Percentiles rank a stretch among this genome's conserved stretches.
Conservation (phyloP, 2,888 invertebrate species). For the Litoditis marina region DNA sequence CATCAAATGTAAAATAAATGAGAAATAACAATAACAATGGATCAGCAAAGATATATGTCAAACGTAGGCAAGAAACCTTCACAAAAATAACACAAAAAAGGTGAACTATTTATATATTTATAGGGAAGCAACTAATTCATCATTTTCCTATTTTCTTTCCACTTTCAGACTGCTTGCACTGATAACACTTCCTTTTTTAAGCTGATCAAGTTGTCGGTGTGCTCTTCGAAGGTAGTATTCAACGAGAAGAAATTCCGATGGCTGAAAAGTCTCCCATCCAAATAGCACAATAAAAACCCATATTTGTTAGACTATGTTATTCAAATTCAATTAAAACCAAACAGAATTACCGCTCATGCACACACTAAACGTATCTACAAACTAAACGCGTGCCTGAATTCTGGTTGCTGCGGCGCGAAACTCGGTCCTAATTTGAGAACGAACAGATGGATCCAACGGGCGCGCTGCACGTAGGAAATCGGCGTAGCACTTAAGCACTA, state of each 20-base stretch:
- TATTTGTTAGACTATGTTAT: neutral
- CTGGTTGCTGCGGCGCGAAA: constrained; percentile 34
- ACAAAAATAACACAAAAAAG: too few relatives aligned
- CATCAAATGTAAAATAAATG: too few relatives aligned
- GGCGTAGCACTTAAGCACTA: constrained; percentile 41
- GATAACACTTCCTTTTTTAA: constrained; percentile 33
- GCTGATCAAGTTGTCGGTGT: constrained; percentile 34
- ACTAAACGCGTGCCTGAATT: constrained; percentile 3
- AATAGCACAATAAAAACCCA: neutral
- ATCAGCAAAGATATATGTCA: too few relatives aligned
- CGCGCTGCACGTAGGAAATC: constrained; percentile 36
- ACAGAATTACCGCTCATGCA: neutral
- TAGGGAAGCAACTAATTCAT: too few relatives aligned
- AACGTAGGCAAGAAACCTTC: too few relatives aligned
- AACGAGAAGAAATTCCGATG: constrained; percentile 34
- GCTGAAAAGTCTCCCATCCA: constrained; percentile 15
- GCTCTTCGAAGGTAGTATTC: constrained; percentile 43
- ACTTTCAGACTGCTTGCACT: constrained; percentile 1
- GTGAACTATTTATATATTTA: too few relatives aligned
- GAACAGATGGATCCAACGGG: constrained; percentile 32
- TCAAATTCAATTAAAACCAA: neutral
- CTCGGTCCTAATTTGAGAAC: constrained; percentile 28
- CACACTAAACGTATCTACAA: too few relatives aligned
- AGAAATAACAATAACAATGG: too few relatives aligned
- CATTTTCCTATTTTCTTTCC: too few relatives aligned